Base-by-base conservation (phyloP, 2,888 invertebrate genomes). In the Xestia ashworthii region DNA sequence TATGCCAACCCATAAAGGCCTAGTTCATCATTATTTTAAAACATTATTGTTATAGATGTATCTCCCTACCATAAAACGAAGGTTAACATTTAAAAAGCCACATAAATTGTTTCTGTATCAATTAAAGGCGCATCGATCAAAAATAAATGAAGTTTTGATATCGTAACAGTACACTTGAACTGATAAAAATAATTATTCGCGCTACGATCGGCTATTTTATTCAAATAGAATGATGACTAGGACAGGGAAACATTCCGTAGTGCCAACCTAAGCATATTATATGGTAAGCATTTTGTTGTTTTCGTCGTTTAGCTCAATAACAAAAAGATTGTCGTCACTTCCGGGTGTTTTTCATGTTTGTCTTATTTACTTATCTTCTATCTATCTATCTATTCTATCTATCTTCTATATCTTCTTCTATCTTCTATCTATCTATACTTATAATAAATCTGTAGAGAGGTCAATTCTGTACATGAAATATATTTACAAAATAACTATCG, bases 31-130 rank as follows among this genome's bases (percentile, higher is more conserved):
- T 38, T 38, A 11, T 55, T 64, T 48, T 78, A 25, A 41, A 41
- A 50, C 14, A 50, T 48, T 32, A 32, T 38, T 8, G 8, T 32
- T 32, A 16, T 25, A 46, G 11, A 4, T 41, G 3, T 67, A 46
- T 66, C 58, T 14, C 19, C 25, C n/a, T 22, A 62, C 32, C 3
- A 38, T 55, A 44, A n/a, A 25, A 8, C 25, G 76, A 80, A 80
- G 69, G 76, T 76, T 69, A 82, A 67, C 19, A 38, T 66, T 32
- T 64, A 70, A 75, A 58, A 75, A 74, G 38, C 46, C n/a, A 60
- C 66, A 81, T 76, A 72, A 76, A 81, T 83, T 62, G 48, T 66
- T n/a, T 46, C 44, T 0, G 6, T 48, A 64, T 53, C 68, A 76
- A 72, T 76, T 74, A 74, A 62, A 74, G 0, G 25, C 12, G 32